Evolutionary conservation across 2,888 invertebrate species (phyloP), one percentile per base, ranked within the genome.

Genomic region (Schrankia costaestrigalis): DNA sequence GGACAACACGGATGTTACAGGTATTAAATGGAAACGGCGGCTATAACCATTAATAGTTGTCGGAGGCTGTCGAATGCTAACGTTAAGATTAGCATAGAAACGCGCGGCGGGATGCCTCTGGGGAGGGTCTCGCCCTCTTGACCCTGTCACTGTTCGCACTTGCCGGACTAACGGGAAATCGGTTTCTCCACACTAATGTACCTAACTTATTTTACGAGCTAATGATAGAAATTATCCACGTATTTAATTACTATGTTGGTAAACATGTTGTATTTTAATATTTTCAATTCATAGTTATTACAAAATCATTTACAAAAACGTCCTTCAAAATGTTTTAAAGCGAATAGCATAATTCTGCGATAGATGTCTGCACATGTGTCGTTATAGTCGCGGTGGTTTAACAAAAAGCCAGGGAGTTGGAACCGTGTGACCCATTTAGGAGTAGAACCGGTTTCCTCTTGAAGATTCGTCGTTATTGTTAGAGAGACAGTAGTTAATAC

Each of bases 351-450:
- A 30, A 45, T 52, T 49, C 51, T 45, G 51, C 55, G 34, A 55
- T 41, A 41, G 19, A 18, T 36, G 33, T 44, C 31, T 35, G 41
- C 42, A 43, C 49, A 56, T 56, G 47, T 45, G 58, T 52, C 58
- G 63, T 57, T 63, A 53, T 52, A 60, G 58, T 70, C 68, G 71
- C 71, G 67, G 71, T 71, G 59, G 63, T 63, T 67, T 63, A 62
- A 77, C 73, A 81, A 81, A 78, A 80, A 80, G 71, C 70, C 70
- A 65, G 72, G 79, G 76, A 75, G 73, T 71, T 75, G 75, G 70
- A 80, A 85, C 85, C 86, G 87, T 87, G 87, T 85, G 86, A 87
- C 86, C 87, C 86, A 86, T 87, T 86, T 85, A 83, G 75, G 58
- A 64, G 70, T 72, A 71, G 71, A 85, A 87, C 87, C 87, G 87